A percentile compares a stretch with the other conserved stretches of the same genome.
phyloP scores from a whole-genome alignment of 1,140 invertebrate species.

The Cydia fagiglandana region DNA sequence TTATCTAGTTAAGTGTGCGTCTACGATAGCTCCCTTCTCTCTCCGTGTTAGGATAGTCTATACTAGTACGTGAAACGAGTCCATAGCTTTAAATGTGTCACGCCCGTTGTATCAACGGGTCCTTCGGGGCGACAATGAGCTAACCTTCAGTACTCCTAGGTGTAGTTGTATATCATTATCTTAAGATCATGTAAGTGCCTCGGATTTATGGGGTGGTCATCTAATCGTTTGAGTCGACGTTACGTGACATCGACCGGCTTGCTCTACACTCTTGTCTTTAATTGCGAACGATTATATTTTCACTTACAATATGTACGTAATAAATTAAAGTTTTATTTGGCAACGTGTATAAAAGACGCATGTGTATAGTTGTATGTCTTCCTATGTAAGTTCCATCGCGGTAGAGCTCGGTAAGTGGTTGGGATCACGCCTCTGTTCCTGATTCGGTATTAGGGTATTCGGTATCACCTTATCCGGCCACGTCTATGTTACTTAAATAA shows the following conservation, averaged over 20 bases:
- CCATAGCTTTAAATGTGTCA: slow-evolving; percentile 78
- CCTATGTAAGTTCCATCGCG: slow-evolving; percentile 73
- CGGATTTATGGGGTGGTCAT: slow-evolving; percentile 70
- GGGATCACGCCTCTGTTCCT: slow-evolving; percentile 59
- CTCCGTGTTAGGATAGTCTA: slow-evolving; percentile 74
- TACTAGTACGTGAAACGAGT: slow-evolving; percentile 76
- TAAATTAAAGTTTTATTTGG: slow-evolving; percentile 37
- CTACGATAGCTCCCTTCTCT: slow-evolving; percentile 71
- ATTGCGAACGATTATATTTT: slow-evolving; percentile 36
- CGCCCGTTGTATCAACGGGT: slow-evolving; percentile 77
- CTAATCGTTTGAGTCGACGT: slow-evolving; percentile 45
- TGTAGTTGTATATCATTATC: slow-evolving; percentile 75
- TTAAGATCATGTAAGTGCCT: slow-evolving; percentile 78
- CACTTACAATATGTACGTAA: slow-evolving; percentile 39
- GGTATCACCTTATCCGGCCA: slow-evolving; percentile 67
- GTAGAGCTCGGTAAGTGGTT: slow-evolving; percentile 62
- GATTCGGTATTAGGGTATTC: slow-evolving; percentile 61
- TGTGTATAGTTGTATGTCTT: slow-evolving; percentile 75
- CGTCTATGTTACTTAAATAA: slow-evolving; percentile 63
- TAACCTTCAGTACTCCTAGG: slow-evolving; percentile 67
- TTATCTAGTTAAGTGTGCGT: slow-evolving; percentile 68
- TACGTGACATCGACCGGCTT: slow-evolving; percentile 36
- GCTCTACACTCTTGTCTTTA: slow-evolving; percentile 30
- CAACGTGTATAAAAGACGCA: slow-evolving; percentile 52
- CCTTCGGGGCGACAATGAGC: slow-evolving; percentile 68